These are phyloP conservation scores for Megalops atlanticus DNA, from an alignment of 2,113 vertebrate species.

Conservation along the genomic window DNA sequence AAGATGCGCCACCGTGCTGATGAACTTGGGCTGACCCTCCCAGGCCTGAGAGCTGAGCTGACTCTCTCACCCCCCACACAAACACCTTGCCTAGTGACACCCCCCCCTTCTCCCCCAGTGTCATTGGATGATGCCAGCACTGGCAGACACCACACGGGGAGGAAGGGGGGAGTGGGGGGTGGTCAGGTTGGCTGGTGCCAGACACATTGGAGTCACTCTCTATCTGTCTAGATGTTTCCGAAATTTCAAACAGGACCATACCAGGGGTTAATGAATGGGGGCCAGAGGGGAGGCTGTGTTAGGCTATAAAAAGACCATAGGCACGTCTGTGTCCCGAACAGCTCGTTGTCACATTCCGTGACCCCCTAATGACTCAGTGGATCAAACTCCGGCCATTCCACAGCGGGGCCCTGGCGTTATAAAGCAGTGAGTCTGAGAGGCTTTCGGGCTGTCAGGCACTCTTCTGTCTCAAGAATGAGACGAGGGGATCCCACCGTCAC, in stretches of 20 bases:
- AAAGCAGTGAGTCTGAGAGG: not conserved
- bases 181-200: slow-evolving; percentile 60
- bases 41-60: too few species aligned
- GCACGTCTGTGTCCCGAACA: slow-evolving; percentile 39
- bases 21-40: slow-evolving; percentile 55
- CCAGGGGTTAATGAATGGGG: slow-evolving; percentile 52
- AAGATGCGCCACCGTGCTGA: slow-evolving; percentile 17
- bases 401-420: slow-evolving; percentile 1
- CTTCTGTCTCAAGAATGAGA: too few species aligned
- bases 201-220: slow-evolving; percentile 38
- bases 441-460: too few species aligned
- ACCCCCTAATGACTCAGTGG: slow-evolving; percentile 3
- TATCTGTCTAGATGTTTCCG: slow-evolving; percentile 36
- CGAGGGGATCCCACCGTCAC: too few species aligned
- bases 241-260: slow-evolving; percentile 56
- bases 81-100: too few species aligned
- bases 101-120: not conserved
- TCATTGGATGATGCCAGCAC: not conserved
- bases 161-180: slow-evolving; percentile 39
- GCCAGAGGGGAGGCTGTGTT: not conserved
- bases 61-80: slow-evolving; percentile 35
- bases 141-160: slow-evolving; percentile 25
- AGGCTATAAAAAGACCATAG: not conserved
- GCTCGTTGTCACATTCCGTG: slow-evolving; percentile 47
- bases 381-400: not conserved